A percentile compares a stretch with the other conserved stretches of the same genome.
Conservation (phyloP, 1,140 invertebrate species). For the Calosoma granatense region DNA sequence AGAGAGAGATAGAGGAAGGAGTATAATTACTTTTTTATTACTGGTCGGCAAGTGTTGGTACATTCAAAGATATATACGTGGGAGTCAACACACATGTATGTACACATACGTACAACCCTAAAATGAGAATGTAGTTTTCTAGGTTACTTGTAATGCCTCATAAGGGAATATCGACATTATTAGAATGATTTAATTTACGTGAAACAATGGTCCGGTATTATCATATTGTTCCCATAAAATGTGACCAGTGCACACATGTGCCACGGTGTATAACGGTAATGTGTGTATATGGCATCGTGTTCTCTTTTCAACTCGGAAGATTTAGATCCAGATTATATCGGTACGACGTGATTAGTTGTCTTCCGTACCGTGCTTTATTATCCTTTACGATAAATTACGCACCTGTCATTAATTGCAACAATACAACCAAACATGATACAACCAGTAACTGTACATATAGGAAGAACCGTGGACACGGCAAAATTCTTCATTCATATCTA, state of each 20-base stretch:
- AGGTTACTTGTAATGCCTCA: not conserved
- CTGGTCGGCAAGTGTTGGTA: too few relatives aligned
- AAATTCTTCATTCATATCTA: too few relatives aligned
- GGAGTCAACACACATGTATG: conserved; percentile 16
- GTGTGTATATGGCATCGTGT: not conserved
- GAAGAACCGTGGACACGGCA: too few relatives aligned
- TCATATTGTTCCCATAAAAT: conserved; percentile 9
- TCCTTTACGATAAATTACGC: too few relatives aligned
- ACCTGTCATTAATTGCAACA: too few relatives aligned
- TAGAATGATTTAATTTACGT: conserved; percentile 7
- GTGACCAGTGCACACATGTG: not conserved
- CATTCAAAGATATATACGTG: too few relatives aligned
- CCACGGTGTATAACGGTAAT: not conserved
- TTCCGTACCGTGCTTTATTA: too few relatives aligned
- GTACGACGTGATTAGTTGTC: not conserved
- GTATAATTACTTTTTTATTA: too few relatives aligned
- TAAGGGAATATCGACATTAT: not conserved
- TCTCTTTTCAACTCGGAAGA: not conserved
- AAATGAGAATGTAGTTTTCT: not conserved
- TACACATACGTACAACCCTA: too few relatives aligned
- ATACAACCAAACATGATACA: too few relatives aligned
- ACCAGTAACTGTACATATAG: too few relatives aligned
- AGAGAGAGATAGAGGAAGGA: too few relatives aligned
- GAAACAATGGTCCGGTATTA: conserved; percentile 3
- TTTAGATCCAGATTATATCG: not conserved